Evolutionary conservation across 2,797 vertebrate species (phyloP), one percentile per base, ranked within the genome.

Genomic region (Ctenochaetus hawaiiensis): DNA sequence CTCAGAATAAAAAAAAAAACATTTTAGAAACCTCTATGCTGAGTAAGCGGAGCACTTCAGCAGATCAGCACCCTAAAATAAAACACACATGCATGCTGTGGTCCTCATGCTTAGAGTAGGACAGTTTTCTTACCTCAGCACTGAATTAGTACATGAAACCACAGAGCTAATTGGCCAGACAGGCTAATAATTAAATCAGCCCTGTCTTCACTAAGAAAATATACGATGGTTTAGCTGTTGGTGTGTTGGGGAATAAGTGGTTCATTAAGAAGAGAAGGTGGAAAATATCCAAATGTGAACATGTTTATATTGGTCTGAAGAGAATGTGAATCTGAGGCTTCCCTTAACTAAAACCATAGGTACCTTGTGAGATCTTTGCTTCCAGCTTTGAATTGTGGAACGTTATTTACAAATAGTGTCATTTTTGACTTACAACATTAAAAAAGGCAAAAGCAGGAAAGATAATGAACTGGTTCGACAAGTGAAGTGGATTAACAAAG

Each of bases 1-100:
- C 67, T 61, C 43, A n/a, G 72, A 78, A 88, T 75, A 30, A 30
- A 39, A 85, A 87, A 79, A 75, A 75, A 87, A 87, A 87, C 75
- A 81, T 78, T 81, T 65, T 67, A 69, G 41, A 71, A 85, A 76
- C 67, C 48, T 67, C 39, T 34, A 41, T 44, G 65, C 76, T 80
- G 77, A 75, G 71, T 48, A 58, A 53, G 64, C 52, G 14, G 41
- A 76, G 57, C 78, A 82, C 68, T 75, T 87, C 45, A 72, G 47
- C 0, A 23, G 77, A 48, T 37, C 67, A 78, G 43, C 59, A 44
- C 70, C 10, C 20, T 17, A 30, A 77, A 85, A 84, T 83, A 53
- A 87, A 78, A 72, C 59, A 72, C 82, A 83, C 60, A 65, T 81
- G 76, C 26, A 47, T 23, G 45, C 37, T 16, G 6, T 13, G 14